Conservation (phyloP, 2,113 vertebrate species). For the Antechinus flavipes region DNA sequence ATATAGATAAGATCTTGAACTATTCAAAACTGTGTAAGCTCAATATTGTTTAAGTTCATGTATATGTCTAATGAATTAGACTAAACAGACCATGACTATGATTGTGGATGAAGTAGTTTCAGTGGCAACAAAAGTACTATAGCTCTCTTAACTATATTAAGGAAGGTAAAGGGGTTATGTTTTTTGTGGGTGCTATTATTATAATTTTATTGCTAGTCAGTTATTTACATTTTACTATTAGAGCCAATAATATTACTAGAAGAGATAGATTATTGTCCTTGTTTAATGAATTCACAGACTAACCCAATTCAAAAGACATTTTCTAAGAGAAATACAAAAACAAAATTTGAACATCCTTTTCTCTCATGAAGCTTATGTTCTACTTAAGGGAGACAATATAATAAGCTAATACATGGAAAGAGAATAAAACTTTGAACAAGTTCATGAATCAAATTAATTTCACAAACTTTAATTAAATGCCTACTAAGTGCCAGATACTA, state of each 20-base stretch:
- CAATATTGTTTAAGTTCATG: not conserved
- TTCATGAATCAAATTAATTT: not conserved
- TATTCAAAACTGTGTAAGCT: conserved; percentile 53
- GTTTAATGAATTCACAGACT: not conserved
- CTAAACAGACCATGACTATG: conserved; percentile 38
- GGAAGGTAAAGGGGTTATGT: not conserved
- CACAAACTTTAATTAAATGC: not conserved
- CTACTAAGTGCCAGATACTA: not conserved
- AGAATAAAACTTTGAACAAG: not conserved
- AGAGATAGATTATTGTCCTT: not conserved
- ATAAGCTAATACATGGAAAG: not conserved
- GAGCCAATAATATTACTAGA: not conserved
- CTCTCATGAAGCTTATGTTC: not conserved
- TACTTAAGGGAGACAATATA: not conserved
- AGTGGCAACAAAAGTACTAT: conserved; percentile 23
- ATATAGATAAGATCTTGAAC: conserved; percentile 3
- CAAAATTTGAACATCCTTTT: not conserved
- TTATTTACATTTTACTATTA: not conserved
- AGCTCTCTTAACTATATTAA: not conserved
- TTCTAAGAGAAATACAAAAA: not conserved
- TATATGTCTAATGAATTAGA: conserved; percentile 36
- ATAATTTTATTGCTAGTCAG: not conserved
- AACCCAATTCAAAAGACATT: not conserved
- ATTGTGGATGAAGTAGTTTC: not conserved
- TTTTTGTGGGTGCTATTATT: not conserved